Evolutionary conservation across 2,888 invertebrate genomes (phyloP).

Genomic region (Apodemia duryi): DNA sequence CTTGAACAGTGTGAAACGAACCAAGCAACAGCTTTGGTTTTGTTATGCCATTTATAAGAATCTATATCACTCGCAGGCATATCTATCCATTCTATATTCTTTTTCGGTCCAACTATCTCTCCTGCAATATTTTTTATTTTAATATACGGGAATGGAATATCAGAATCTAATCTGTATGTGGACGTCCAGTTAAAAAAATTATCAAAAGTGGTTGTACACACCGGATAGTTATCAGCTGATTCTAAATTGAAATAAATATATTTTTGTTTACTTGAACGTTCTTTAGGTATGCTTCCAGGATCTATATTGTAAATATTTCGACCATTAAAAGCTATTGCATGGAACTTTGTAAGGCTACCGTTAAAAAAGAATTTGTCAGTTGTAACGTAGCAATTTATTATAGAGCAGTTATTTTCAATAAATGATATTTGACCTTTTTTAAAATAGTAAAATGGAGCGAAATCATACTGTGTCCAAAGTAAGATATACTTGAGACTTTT

Average conservation of each 20-base stretch:
- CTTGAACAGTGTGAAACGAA: slow-evolving; percentile 60
- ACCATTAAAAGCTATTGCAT: slow-evolving; percentile 62
- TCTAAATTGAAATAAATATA: slow-evolving; percentile 65
- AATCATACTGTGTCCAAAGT: slow-evolving; percentile 51
- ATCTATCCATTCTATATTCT: slow-evolving; percentile 43
- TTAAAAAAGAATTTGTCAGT: slow-evolving; percentile 43
- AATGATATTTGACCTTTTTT: slow-evolving; percentile 52
- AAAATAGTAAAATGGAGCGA: slow-evolving; percentile 50
- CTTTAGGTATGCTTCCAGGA: slow-evolving; percentile 39
- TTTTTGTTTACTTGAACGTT: slow-evolving; percentile 50
- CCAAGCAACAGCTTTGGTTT: slow-evolving; percentile 65
- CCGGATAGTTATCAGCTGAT: slow-evolving; percentile 58
- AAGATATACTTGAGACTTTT: slow-evolving; percentile 56
- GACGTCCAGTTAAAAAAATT: slow-evolving; percentile 67
- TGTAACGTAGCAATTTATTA: slow-evolving; percentile 58
- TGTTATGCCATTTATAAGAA: slow-evolving; percentile 41
- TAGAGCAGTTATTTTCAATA: slow-evolving; percentile 54
- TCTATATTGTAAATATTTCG: slow-evolving; percentile 39
- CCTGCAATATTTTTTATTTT: slow-evolving; percentile 45
- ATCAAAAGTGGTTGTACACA: slow-evolving; percentile 49
- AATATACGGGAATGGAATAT: slow-evolving; percentile 57
- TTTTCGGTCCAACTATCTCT: slow-evolving; percentile 52
- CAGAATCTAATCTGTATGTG: slow-evolving; percentile 63
- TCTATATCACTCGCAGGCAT: slow-evolving; percentile 37
- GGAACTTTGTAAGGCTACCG: slow-evolving; percentile 48